Percentiles rank a stretch among this genome's conserved stretches.
phyloP scores from a whole-genome alignment of 1,140 invertebrate species.

The Chrysomallon squamiferum region DNA sequence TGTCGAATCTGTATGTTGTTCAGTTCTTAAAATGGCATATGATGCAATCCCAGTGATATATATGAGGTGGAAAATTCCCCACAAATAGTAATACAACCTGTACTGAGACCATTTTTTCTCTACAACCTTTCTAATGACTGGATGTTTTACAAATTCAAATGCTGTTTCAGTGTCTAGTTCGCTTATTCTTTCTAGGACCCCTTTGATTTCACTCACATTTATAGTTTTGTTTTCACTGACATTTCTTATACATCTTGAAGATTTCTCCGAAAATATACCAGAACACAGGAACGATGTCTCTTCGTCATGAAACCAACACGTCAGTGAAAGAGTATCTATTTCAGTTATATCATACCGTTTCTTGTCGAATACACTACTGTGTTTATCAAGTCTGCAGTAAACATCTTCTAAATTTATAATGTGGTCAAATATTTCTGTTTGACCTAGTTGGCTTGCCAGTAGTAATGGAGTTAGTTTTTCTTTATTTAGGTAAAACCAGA shows the following conservation, averaged over 20 bases:
- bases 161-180: slow-evolving; percentile 21
- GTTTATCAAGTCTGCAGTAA: slow-evolving; percentile 32
- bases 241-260: slow-evolving; percentile 2
- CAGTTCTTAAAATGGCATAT: slow-evolving; percentile 24
- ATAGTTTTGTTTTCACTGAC: not conserved
- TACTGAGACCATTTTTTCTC: slow-evolving; percentile 35
- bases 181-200: slow-evolving; percentile 35
- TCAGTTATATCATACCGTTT: slow-evolving; percentile 40
- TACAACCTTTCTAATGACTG: slow-evolving; percentile 26
- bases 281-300: too few species aligned
- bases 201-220: not conserved
- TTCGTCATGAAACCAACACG: slow-evolving; percentile 12
- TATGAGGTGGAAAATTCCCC: slow-evolving; percentile 24
- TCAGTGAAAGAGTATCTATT: slow-evolving; percentile 31
- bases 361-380: slow-evolving; percentile 39
- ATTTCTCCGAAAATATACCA: too few species aligned
- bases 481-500: not conserved
- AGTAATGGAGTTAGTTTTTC: not conserved
- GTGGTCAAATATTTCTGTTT: not conserved
- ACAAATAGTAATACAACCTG: slow-evolving; percentile 19
- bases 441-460: not conserved
- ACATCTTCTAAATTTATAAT: slow-evolving; percentile 15
- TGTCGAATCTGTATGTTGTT: not conserved
- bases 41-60: slow-evolving; percentile 26
- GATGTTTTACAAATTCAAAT: slow-evolving; percentile 26